Conservation (phyloP, 2,797 vertebrate genomes). For the Macropus fuliginosus region DNA sequence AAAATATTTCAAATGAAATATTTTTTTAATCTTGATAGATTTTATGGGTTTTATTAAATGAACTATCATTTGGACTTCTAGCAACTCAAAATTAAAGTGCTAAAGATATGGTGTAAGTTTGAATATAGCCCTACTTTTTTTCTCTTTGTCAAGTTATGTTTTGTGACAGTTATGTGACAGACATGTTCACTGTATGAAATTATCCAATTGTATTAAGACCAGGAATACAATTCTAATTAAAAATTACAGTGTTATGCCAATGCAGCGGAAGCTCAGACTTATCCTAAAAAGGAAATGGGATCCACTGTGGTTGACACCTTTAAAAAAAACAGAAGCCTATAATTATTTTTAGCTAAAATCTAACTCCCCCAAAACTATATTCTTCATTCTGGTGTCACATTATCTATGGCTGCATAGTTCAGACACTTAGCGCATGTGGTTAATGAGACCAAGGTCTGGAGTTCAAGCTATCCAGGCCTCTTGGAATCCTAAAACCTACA, state of each 20-base stretch:
- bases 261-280: neutral
- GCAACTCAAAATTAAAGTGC: constrained; percentile 36
- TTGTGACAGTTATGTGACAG: neutral
- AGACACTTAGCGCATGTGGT: neutral
- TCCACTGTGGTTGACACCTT: neutral
- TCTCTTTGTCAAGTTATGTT: neutral
- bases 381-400: neutral
- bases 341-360: neutral
- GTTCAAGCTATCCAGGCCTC: neutral
- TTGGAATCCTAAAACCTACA: neutral
- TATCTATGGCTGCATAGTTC: neutral
- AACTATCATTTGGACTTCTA: constrained; percentile 37
- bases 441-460: neutral
- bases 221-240: constrained; percentile 25
- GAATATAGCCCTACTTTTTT: neutral
- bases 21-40: constrained; percentile 36
- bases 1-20: constrained; percentile 51
- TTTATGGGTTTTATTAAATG: constrained; percentile 21
- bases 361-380: neutral
- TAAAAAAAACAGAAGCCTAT: neutral
- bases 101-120: neutral
- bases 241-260: neutral
- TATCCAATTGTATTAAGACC: neutral
- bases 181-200: constrained; percentile 13
- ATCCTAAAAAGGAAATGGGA: neutral